phyloP scores from a whole-genome alignment of 2,888 invertebrate genomes.

The Lypha dubia region DNA sequence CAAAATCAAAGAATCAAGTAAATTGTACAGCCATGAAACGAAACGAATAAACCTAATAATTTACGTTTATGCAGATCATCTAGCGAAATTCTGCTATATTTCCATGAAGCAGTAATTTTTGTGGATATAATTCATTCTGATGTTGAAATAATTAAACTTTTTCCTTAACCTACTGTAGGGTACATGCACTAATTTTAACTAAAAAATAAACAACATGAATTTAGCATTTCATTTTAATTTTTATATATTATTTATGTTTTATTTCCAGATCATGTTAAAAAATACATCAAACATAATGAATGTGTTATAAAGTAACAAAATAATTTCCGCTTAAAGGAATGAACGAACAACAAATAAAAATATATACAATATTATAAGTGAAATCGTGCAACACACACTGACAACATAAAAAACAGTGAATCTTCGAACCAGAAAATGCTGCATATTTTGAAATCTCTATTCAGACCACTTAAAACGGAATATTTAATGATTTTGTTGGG shows the following conservation, averaged over 20 bases:
- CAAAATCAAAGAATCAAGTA: too few relatives aligned
- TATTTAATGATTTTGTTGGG: slow-evolving; percentile 25
- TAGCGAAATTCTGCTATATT: too few relatives aligned
- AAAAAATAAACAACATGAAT: slow-evolving; percentile 9
- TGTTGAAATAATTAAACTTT: background rate
- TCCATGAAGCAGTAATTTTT: too few relatives aligned
- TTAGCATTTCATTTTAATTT: background rate
- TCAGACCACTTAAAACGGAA: slow-evolving; percentile 51
- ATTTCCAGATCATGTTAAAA: slow-evolving; percentile 37
- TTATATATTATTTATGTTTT: background rate
- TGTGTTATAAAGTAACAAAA: slow-evolving; percentile 33
- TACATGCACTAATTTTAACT: background rate
- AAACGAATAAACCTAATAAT: too few relatives aligned
- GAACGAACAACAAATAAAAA: background rate
- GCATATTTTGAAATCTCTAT: slow-evolving; percentile 51
- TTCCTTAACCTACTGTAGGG: background rate
- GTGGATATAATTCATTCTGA: too few relatives aligned
- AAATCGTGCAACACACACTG: slow-evolving; percentile 33
- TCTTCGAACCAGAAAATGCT: slow-evolving; percentile 39
- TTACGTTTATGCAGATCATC: too few relatives aligned
- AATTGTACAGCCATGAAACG: too few relatives aligned
- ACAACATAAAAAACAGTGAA: slow-evolving; percentile 28
- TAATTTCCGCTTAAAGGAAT: slow-evolving; percentile 58
- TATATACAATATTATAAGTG: slow-evolving; percentile 17
- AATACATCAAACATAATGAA: slow-evolving; percentile 12